A percentile compares a stretch with the other conserved stretches of the same genome.
These are phyloP conservation scores for Phrynosoma platyrhinos DNA, from an alignment of 2,113 vertebrate species.

Conservation along the genomic window DNA sequence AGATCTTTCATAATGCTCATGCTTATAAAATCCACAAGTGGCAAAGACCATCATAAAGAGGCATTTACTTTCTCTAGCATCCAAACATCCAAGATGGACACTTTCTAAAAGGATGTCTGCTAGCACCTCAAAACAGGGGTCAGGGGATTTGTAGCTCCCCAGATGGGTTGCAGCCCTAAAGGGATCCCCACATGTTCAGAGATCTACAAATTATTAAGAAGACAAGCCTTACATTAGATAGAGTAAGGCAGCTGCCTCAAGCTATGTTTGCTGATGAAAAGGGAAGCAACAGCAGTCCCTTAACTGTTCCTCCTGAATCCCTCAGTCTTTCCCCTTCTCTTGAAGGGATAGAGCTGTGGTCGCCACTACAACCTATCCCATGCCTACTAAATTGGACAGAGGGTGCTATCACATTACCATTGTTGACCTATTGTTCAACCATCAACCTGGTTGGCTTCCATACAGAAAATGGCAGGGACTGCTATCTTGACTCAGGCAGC, in stretches of 20 bases:
- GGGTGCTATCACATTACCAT: no score
- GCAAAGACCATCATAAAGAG: background rate
- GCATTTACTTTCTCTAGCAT: background rate
- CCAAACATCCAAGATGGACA: background rate
- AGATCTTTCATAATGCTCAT: background rate
- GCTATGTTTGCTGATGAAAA: no score
- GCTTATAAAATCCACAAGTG: background rate
- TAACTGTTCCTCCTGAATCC: background rate
- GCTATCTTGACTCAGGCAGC: no score
- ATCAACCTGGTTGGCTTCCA: no score
- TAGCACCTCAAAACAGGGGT: background rate
- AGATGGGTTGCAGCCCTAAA: background rate
- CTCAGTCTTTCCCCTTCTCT: background rate
- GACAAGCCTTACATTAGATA: background rate
- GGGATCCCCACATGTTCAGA: background rate
- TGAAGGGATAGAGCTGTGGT: background rate
- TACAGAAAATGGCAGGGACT: no score
- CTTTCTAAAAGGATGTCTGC: background rate
- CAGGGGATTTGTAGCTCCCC: no score
- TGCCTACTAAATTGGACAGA: no score
- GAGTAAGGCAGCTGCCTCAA: no score
- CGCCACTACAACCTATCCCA: no score
- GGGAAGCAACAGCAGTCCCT: background rate
- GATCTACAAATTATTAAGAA: background rate
- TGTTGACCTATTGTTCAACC: no score